Base-by-base conservation (phyloP, 23 tunicate species). In the Trididemnum clinides region DNA sequence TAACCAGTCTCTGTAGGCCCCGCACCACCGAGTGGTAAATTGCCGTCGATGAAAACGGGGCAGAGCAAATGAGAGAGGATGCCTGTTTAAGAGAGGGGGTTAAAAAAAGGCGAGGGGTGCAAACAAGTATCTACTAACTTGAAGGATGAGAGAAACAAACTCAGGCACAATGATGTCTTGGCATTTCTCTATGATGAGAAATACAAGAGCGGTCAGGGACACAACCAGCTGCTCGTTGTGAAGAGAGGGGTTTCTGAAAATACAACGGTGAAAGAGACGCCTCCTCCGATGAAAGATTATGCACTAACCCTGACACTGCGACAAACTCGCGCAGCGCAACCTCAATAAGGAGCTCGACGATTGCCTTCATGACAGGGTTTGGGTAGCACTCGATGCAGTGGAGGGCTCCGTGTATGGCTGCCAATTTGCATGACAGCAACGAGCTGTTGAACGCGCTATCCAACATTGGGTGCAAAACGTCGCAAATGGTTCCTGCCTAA, bases 321-420 rank as follows among this genome's bases (percentile, higher is more conserved):
- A 76, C 86, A 28, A 82, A 72, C 33, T 70, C 76, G 73, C 71
- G 50, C n/a, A 77, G 81, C 21, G 87, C 74, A 64, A 57, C 72
- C 37, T 87, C 76, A 20, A 77, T 36, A 2, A 83, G 18, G 21
- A 92, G 23, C 28, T 77, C 80, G 34, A 92, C 85, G 44, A 92
- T 50, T 26, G 83, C 79, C 29, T 72, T 39, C 29, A 83, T 23
- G 51, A 59, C 26, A n/a, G 62, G 34, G 76, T 57, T 76, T 29
- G 91, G 91, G 51, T 88, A 87, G 25, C 83, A 77, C 63, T 92
- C 97, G 21, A 92, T 57, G 33, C 91, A 82, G 66, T 88, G 84
- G 31, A 92, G 87, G 27, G 86, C 85, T 21, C 97, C 97, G 2
- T 87, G 36, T 25, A 92, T 70, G 39, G 92, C 89, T 12, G 83